A percentile compares a stretch with the other conserved stretches of the same genome.
Evolutionary conservation across 2,797 vertebrate species (phyloP).

Genomic region (Oreochromis mossambicus): DNA sequence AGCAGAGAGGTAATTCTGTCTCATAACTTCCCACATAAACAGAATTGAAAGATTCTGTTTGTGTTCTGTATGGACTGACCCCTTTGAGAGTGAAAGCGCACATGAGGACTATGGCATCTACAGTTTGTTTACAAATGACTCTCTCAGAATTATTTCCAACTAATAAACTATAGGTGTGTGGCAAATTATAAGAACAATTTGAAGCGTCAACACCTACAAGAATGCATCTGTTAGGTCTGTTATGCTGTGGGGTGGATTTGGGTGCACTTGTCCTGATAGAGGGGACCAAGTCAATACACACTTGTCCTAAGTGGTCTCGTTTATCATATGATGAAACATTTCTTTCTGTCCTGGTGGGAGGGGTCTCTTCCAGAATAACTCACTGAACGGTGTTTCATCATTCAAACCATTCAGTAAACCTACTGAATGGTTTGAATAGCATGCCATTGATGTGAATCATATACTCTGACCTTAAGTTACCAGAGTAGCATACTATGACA

Average conservation of each 20-base stretch:
- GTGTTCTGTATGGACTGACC: neutral
- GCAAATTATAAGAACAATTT: neutral
- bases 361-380: neutral
- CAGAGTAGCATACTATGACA: neutral
- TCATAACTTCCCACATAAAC: neutral
- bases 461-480: neutral
- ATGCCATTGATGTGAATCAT: neutral
- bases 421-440: neutral
- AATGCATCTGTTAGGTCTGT: neutral
- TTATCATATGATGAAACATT: neutral
- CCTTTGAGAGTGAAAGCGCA: neutral
- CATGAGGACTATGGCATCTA: neutral
- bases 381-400: neutral
- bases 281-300: neutral
- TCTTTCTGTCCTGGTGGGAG: neutral
- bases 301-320: neutral
- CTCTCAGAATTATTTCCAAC: neutral
- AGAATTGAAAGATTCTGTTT: neutral
- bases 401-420: neutral
- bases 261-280: neutral
- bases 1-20: neutral
- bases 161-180: neutral
- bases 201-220: neutral
- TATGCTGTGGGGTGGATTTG: neutral
- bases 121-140: neutral